A percentile compares a stretch with the other conserved stretches of the same genome.
Evolutionary conservation across 2,113 vertebrate species (phyloP).

Genomic region (Raja brachyura): DNA sequence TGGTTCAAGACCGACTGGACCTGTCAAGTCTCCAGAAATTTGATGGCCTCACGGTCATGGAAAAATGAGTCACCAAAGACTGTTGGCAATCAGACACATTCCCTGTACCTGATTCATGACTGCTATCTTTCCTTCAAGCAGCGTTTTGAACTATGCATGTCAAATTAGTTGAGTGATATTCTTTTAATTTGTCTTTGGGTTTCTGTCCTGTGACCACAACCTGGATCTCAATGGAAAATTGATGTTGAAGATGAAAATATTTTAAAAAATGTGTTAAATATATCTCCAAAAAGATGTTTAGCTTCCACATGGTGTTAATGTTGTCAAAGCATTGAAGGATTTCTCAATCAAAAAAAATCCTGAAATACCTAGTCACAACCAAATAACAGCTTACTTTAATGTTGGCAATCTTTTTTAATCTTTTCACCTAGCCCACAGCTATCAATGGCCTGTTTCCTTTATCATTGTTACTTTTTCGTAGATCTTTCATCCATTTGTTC

Average conservation of each 20-base stretch:
- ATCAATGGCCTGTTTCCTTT: too few relatives aligned
- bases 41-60: slow-evolving; percentile 8
- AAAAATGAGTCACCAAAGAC: background rate
- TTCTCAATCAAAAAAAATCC: background rate
- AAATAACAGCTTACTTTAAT: too few relatives aligned
- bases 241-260: background rate
- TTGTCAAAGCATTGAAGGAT: background rate
- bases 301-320: too few relatives aligned
- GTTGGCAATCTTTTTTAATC: too few relatives aligned
- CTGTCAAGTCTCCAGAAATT: background rate
- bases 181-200: background rate
- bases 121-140: background rate
- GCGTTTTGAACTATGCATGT: background rate
- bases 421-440: too few relatives aligned
- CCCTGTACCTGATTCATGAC: background rate
- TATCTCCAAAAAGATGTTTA: background rate
- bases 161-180: background rate
- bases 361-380: background rate
- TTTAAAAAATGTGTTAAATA: background rate
- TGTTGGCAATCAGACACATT: background rate
- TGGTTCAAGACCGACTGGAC: background rate
- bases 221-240: background rate
- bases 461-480: too few relatives aligned
- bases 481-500: too few relatives aligned
- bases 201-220: background rate